A percentile compares a stretch with the other conserved stretches of the same genome.
Evolutionary conservation across 2,888 invertebrate species (phyloP).

Genomic region (Physocephala rufipes): DNA sequence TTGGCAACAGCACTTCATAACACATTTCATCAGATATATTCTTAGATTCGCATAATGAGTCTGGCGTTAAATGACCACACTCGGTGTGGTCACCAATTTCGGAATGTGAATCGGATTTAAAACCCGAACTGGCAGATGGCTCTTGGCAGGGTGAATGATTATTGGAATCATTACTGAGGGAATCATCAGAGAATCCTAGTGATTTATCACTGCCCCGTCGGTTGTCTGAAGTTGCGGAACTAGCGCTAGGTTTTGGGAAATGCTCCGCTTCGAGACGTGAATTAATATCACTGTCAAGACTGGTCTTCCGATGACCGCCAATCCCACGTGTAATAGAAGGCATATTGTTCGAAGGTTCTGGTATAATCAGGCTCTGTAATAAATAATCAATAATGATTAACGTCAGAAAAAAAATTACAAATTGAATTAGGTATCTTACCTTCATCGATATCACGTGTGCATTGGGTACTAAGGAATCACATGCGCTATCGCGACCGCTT

Average conservation of each 20-base stretch:
- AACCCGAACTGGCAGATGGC: conserved; percentile 71
- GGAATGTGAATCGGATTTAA: conserved; percentile 69
- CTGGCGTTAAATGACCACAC: conserved; percentile 63
- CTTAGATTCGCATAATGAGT: conserved; percentile 64
- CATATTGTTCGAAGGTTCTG: conserved; percentile 70
- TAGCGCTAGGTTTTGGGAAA: conserved; percentile 32
- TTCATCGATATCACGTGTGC: conserved; percentile 62
- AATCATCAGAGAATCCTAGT: conserved; percentile 77
- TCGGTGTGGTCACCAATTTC: conserved; percentile 69
- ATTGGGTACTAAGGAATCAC: conserved; percentile 73
- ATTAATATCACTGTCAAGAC: conserved; percentile 70
- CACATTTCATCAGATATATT: conserved; percentile 66
- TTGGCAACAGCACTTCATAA: conserved; percentile 81
- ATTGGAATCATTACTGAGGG: conserved; percentile 74
- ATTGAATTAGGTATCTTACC: too few relatives aligned
- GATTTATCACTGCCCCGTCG: conserved; percentile 76
- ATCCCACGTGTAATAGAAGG: conserved; percentile 85
- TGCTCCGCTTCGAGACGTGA: conserved; percentile 43
- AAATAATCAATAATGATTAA: background rate
- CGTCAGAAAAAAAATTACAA: background rate
- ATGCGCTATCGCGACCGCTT: conserved; percentile 76
- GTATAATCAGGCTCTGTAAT: conserved; percentile 54
- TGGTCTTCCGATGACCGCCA: conserved; percentile 71
- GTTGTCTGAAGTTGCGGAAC: conserved; percentile 62
- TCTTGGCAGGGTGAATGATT: conserved; percentile 69